Percentiles rank a stretch among this genome's conserved stretches.
Conservation (phyloP, 2,888 invertebrate species). For the Nudaria mundana region DNA sequence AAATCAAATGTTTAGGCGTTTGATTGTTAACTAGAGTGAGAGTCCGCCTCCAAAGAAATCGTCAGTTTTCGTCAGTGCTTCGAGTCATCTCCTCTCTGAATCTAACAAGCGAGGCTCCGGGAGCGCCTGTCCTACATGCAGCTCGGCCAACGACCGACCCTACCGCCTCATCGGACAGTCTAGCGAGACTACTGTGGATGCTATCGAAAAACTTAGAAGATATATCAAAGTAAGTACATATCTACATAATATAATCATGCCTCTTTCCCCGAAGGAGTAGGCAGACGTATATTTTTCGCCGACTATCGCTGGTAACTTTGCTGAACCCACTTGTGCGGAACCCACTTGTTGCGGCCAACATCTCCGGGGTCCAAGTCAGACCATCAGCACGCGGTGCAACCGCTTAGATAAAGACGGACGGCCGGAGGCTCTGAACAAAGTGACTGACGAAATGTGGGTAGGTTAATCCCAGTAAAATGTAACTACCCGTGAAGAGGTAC, state of each 20-base stretch:
- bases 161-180: conserved; percentile 47
- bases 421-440: too few species aligned
- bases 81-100: conserved; percentile 28
- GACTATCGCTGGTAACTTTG: too few species aligned
- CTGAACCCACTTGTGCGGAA: too few species aligned
- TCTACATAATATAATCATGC: neutral
- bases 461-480: too few species aligned
- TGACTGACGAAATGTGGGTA: too few species aligned
- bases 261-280: too few species aligned
- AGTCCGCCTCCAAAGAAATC: conserved; percentile 38
- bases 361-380: too few species aligned
- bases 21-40: conserved; percentile 66
- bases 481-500: too few species aligned
- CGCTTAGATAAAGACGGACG: too few species aligned
- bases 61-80: conserved; percentile 36
- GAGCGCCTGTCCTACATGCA: conserved; percentile 9
- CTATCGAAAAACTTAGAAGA: conserved; percentile 57
- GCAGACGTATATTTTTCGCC: too few species aligned
- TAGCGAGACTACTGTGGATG: conserved; percentile 54
- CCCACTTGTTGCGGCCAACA: too few species aligned
- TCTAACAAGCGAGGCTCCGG: conserved; percentile 11
- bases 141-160: conserved; percentile 26
- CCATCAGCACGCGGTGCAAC: too few species aligned
- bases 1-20: conserved; percentile 45
- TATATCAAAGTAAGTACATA: conserved; percentile 46